Evolutionary conservation across 2,113 vertebrate species (phyloP), one percentile per base, ranked within the genome.

Genomic region (Brachyistius frenatus): DNA sequence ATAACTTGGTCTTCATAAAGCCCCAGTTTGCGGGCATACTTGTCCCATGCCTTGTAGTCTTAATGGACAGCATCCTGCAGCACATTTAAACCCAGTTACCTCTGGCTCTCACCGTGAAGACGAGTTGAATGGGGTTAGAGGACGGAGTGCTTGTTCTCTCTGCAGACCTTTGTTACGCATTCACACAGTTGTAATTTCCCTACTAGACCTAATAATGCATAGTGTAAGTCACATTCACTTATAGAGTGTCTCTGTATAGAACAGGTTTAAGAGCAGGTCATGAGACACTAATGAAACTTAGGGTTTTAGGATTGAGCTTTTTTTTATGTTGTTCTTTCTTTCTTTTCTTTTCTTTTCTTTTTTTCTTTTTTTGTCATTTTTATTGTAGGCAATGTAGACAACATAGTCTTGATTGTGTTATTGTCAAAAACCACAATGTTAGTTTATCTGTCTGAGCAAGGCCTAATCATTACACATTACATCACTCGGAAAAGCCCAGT

Each of bases 1-100:
- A 56, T 52, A 15, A 33, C 7, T 14, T 32, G 15, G n/a, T 41
- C 47, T 67, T 75, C 11, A 53, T 31, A 50, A 78, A 66, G 50
- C 15, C 66, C 33, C 36, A n/a, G 2, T 65, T 58, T 54, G 15
- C 1, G 5, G 23, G 15, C n/a, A 7, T 7, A 49, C 14, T 68
- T 35, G 47, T 68, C 65, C 41, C 30, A 5, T 77, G 72, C 36
- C 9, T 37, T 39, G 14, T 37, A 23, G 83, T 77, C 68, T 6
- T 31, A 23, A 63, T 76, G 55, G 33, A 77, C 67, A 23, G 33
- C 4, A 49, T 23, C 23, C 36, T 65, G 49, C n/a, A 39, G 53
- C 46, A 47, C 49, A 31, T 47, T 56, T 33, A 4, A 15, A 44
- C 46, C 46, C 32, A 11, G 14, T 35, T n/a, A 31, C 36, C 23